Base-by-base conservation (phyloP, 2,888 invertebrate species). In the Agrochola macilenta region DNA sequence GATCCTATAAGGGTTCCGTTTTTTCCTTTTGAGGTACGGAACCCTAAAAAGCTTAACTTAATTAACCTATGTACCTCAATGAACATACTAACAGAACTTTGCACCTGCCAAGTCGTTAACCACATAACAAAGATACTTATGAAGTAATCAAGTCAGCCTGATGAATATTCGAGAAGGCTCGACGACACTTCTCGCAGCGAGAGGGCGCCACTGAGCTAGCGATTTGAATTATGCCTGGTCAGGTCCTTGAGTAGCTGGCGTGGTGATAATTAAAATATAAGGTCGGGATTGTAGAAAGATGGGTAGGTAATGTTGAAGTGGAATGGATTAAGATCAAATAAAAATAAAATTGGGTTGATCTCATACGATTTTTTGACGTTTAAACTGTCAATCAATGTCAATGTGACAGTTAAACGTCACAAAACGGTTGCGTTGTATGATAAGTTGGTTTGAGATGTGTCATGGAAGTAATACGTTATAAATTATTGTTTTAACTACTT, bases 101-200 rank as follows among this genome's bases (percentile, higher is more conserved):
- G 1, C n/a, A 70, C 61, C 46, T 79, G 69, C 58, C 61, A 69
- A 72, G 35, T 61, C 78, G 69, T 74, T 66, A 74, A 71, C 61
- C 83, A 80, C 80, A 84, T 70, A 74, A 81, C 82, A 79, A 78
- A 76, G 83, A 80, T 86, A 76, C 87, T 87, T 84, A 78, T 78
- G 87, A 89, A 88, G 92, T 94, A 93, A 95, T 94, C 92, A 91
- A 93, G 93, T 90, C 91, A 79, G 85, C 80, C 91, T 94, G 90
- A 94, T 95, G 95, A 95, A 95, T 95, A 95, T 95, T 95, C 95
- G 92, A 95, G 93, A 89, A 92, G 91, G 91, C 93, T 93, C 87
- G 88, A 91, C 89, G 90, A 83, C 92, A 90, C 93, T 90, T 76
- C 81, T 85, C 78, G 58, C 75, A 71, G 57, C 75, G 86, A 91